Conservation (phyloP, 2,113 vertebrate species). For the Hydrolagus affinis region DNA sequence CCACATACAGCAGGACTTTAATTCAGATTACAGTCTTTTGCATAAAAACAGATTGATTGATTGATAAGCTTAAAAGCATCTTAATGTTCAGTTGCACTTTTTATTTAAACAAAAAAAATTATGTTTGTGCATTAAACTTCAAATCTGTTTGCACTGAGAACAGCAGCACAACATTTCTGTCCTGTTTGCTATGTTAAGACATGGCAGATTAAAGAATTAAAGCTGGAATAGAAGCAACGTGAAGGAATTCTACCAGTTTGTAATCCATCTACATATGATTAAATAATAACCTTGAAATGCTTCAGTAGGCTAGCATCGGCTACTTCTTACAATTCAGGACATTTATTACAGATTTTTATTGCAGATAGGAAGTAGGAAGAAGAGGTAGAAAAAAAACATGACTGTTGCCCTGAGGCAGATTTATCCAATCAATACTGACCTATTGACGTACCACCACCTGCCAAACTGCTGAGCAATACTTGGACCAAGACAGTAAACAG, state of each 20-base stretch:
- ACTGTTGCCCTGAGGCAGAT: constrained; percentile 62
- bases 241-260: neutral
- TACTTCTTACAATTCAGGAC: constrained; percentile 39
- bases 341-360: constrained; percentile 41
- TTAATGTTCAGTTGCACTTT: neutral
- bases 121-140: neutral
- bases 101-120: constrained; percentile 7
- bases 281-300: neutral
- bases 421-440: constrained; percentile 79
- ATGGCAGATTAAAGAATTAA: neutral
- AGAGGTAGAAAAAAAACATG: constrained; percentile 49
- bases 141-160: neutral
- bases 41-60: neutral
- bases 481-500: constrained; percentile 57
- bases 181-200: neutral
- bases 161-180: constrained; percentile 2
- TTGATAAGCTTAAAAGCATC: neutral
- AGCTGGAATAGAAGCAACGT: neutral
- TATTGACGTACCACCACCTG: constrained; percentile 84
- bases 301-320: neutral
- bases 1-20: neutral
- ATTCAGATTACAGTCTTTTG: neutral
- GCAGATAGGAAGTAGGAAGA: constrained; percentile 35
- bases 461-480: constrained; percentile 68
- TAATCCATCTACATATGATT: neutral